Conservation (phyloP, 2,888 invertebrate species). For the Acleris literana region DNA sequence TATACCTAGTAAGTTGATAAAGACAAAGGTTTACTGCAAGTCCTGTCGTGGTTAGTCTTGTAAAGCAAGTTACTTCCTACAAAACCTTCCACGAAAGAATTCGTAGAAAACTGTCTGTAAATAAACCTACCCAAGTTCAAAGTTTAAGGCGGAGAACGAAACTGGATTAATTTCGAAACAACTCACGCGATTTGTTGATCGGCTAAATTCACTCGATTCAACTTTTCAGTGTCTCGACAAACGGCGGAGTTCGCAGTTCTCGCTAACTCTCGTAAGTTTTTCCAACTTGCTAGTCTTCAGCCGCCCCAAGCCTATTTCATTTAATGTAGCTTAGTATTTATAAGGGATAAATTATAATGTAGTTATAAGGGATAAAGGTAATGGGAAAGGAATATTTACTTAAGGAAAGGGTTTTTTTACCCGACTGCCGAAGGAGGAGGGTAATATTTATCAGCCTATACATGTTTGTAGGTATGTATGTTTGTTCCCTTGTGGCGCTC, state of each 20-base stretch:
- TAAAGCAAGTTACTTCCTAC: not conserved
- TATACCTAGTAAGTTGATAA: too few relatives aligned
- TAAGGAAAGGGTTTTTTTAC: too few relatives aligned
- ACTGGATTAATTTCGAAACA: slow-evolving; percentile 28
- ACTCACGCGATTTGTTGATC: slow-evolving; percentile 32
- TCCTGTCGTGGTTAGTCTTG: not conserved
- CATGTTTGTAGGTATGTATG: too few relatives aligned
- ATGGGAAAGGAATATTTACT: too few relatives aligned
- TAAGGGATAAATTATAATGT: not conserved
- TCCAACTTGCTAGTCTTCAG: slow-evolving; percentile 9
- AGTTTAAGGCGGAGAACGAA: slow-evolving; percentile 13
- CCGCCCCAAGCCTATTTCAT: not conserved
- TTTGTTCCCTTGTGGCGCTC: too few relatives aligned
- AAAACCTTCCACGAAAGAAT: slow-evolving; percentile 2
- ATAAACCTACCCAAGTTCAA: not conserved
- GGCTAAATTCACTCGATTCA: slow-evolving; percentile 30
- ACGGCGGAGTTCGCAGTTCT: slow-evolving; percentile 35
- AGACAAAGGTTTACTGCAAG: not conserved
- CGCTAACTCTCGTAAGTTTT: slow-evolving; percentile 43
- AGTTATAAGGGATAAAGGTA: not conserved
- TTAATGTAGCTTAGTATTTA: not conserved
- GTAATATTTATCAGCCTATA: too few relatives aligned
- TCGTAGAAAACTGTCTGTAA: not conserved
- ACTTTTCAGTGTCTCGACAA: slow-evolving; percentile 29
- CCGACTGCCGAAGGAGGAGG: too few relatives aligned